Evolutionary conservation across 2,113 vertebrate species (phyloP), one percentile per base, ranked within the genome.

Genomic region (Turdus rufiventris): DNA sequence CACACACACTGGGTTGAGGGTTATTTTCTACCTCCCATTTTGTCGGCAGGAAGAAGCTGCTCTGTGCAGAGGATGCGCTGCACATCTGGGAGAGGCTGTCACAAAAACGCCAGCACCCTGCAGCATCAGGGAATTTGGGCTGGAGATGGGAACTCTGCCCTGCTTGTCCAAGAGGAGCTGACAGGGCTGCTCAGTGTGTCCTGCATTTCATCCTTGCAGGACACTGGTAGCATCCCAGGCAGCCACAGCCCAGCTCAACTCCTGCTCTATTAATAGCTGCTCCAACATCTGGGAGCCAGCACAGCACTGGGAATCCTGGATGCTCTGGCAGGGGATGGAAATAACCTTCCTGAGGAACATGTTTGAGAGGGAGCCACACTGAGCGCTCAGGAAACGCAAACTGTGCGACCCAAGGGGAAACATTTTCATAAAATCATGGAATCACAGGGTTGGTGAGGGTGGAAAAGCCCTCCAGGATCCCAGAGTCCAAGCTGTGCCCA

Each of bases 401-500:
- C 17, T 5, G 4, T 2, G 4, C 4, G 31, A 83, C 23, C 66
- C 31, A 9, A 18, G 19, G 21, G 34, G 25, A 53, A 75, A 48
- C 3, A 8, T 2, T 34, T 24, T 0, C n/a, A 43, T 7, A 18
- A 28, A 25, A 25, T 29, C 28, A 25, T 0, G 17, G 53, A 74
- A 51, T 8, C 61, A 12, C 28, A 28, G 29, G 12, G 23, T 12
- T 0, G 8, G 6, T 4, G 33, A 45, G 36, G 54, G 1, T 47
- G 54, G 70, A 31, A 82, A 67, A 82, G 6, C 7, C 17, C 54
- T 38, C 13, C 51, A 43, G 61, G 60, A 33, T 10, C 56, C 24
- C 5, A 0, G 1, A 78, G 63, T 3, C 23, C 73, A 24, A 9
- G 8, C 48, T 40, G 18, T 25, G 33, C 28, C 53, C 4, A 0